Conservation (phyloP, 2,113 vertebrate species). For the Glaucidium brasilianum region DNA sequence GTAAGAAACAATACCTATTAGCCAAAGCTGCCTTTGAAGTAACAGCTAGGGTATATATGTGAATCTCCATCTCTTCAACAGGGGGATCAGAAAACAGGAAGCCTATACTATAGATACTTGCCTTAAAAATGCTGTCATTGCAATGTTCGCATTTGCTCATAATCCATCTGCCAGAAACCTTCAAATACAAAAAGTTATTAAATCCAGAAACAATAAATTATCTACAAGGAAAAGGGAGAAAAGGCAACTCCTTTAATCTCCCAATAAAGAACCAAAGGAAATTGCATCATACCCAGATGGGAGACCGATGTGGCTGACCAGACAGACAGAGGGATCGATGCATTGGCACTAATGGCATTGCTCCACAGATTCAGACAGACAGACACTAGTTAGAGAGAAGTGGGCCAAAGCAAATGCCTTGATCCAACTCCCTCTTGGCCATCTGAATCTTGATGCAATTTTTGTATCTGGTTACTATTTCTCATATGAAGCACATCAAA, state of each 20-base stretch:
- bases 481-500: neutral
- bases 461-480: neutral
- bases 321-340: neutral
- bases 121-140: neutral
- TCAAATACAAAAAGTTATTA: neutral
- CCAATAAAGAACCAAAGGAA: slow-evolving; percentile 37
- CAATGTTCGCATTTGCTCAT: neutral
- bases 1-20: neutral
- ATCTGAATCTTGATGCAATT: neutral
- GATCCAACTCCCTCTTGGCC: neutral
- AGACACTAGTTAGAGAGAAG: neutral
- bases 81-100: neutral
- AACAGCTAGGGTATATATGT: neutral
- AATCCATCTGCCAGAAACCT: neutral
- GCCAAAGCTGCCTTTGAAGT: neutral
- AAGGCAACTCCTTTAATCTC: slow-evolving; percentile 30
- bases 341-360: neutral
- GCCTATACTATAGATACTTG: neutral
- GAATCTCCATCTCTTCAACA: neutral
- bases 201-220: slow-evolving; percentile 38
- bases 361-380: neutral
- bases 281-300: slow-evolving; percentile 44
- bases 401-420: neutral
- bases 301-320: neutral
- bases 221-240: slow-evolving; percentile 1